Conservation (phyloP, 2,797 vertebrate genomes). For the Rhyacichthys aspro region DNA sequence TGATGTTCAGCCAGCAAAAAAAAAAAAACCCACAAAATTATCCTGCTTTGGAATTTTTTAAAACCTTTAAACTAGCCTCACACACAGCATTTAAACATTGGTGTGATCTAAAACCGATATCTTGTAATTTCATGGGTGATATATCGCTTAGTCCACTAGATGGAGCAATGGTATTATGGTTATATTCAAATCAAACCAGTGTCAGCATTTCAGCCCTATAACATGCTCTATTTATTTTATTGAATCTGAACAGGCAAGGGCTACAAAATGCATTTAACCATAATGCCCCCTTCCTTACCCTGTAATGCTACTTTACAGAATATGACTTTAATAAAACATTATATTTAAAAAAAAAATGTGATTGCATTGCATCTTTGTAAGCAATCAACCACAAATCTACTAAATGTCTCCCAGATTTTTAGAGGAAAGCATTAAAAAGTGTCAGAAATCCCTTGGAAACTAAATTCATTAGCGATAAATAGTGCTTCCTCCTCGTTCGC, state of each 20-base stretch:
- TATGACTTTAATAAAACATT: constrained; percentile 43
- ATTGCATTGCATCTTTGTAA: constrained; percentile 21
- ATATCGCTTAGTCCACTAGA: constrained; percentile 67
- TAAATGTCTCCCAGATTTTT: constrained; percentile 30
- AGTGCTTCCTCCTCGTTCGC: constrained; percentile 17
- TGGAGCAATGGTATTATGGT: constrained; percentile 62
- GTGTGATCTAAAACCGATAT: constrained; percentile 20
- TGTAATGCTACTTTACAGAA: constrained; percentile 24
- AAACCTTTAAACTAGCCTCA: constrained; percentile 19
- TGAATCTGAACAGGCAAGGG: constrained; percentile 25
- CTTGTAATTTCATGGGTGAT: constrained; percentile 30
- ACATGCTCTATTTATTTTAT: constrained; percentile 48
- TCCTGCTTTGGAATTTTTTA: constrained; percentile 20
- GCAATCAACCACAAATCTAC: constrained; percentile 52
- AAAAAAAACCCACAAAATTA: constrained; percentile 28
- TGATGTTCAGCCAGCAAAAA: constrained; percentile 35
- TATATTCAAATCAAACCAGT: constrained; percentile 13
- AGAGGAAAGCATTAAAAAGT: constrained; percentile 32
- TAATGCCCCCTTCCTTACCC: constrained; percentile 26
- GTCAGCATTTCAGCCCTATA: constrained; percentile 35
- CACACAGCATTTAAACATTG: no score
- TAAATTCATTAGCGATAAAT: constrained; percentile 14
- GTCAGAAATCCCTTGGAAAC: constrained; percentile 18
- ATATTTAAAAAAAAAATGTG: constrained; percentile 5
- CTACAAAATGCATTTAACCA: constrained; percentile 30